These are phyloP conservation scores for Takifugu ocellatus DNA, from an alignment of 2,797 vertebrate genomes.

Conservation along the genomic window DNA sequence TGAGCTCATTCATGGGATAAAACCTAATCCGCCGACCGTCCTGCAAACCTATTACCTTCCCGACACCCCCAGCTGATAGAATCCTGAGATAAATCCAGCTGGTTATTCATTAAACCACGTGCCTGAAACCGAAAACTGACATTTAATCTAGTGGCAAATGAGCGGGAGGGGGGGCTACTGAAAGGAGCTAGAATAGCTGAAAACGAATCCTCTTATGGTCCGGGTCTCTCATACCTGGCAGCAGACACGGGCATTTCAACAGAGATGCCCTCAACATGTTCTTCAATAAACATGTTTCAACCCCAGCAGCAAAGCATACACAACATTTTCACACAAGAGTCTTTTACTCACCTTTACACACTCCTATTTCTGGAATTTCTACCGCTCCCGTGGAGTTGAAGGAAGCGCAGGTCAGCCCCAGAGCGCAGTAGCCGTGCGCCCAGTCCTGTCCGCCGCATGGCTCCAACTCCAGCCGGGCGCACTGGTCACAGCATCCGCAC, in stretches of 20 bases:
- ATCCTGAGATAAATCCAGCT: not conserved
- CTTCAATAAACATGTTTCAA: not conserved
- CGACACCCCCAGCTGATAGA: not conserved
- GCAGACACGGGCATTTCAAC: conserved; percentile 38
- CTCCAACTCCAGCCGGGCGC: conserved; percentile 75
- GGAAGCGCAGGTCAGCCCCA: conserved; percentile 76
- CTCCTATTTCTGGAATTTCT: conserved; percentile 66
- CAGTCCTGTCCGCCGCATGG: conserved; percentile 77
- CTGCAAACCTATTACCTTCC: not conserved
- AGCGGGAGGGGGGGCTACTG: conserved; percentile 28
- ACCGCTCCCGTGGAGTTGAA: conserved; percentile 66
- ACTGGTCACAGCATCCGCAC: conserved; percentile 79
- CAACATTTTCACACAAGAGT: not conserved
- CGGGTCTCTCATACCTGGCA: conserved; percentile 46
- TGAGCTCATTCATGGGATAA: conserved; percentile 19
- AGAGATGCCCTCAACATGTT: conserved; percentile 27
- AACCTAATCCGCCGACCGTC: conserved; percentile 1
- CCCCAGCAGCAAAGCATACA: not conserved
- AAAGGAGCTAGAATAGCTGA: conserved; percentile 47
- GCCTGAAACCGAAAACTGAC: conserved; percentile 24
- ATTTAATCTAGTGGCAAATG: conserved; percentile 44
- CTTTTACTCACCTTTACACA: conserved; percentile 76
- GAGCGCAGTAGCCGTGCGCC: conserved; percentile 75
- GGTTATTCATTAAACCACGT: not conserved
- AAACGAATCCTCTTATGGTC: conserved; percentile 60